Percentiles rank a stretch among this genome's conserved stretches.
Conservation (phyloP, 2,888 invertebrate genomes). For the Ormyrus rosae region DNA sequence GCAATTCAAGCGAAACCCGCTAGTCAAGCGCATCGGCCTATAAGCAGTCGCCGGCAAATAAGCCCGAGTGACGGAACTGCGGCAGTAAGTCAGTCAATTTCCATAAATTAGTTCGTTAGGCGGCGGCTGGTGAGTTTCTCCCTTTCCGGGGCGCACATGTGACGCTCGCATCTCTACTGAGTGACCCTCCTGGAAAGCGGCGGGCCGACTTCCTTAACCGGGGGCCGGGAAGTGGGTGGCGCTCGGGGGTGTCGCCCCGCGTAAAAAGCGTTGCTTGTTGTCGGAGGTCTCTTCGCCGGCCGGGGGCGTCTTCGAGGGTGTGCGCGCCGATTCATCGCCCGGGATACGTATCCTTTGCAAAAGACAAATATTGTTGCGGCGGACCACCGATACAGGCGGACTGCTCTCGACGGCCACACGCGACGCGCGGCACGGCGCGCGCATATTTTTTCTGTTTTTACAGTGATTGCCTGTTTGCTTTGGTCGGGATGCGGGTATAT, state of each 20-base stretch:
- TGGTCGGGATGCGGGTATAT: no score
- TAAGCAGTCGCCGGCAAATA: no score
- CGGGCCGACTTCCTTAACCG: not conserved
- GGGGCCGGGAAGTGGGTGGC: conserved; percentile 69
- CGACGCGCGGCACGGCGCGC: not conserved
- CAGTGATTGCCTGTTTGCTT: conserved; percentile 19
- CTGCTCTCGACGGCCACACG: conserved; percentile 2
- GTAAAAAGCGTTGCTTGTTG: conserved; percentile 17
- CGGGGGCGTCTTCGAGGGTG: conserved; percentile 33
- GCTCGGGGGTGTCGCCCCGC: conserved; percentile 65
- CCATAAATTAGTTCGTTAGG: conserved; percentile 53
- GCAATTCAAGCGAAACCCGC: not conserved
- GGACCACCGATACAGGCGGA: conserved; percentile 14
- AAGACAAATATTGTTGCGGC: conserved; percentile 53
- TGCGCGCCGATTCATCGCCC: not conserved
- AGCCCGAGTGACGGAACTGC: conserved; percentile 24
- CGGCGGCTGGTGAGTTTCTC: conserved; percentile 1
- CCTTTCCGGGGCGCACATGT: not conserved
- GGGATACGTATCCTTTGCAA: conserved; percentile 16
- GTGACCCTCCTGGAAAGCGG: not conserved
- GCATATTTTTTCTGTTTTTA: conserved; percentile 28
- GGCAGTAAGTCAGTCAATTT: conserved; percentile 45
- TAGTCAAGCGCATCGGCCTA: not conserved
- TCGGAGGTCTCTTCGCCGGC: not conserved
- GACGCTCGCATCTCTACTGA: not conserved